Conservation (phyloP, 2,797 vertebrate genomes). For the Danio aesculapii region DNA sequence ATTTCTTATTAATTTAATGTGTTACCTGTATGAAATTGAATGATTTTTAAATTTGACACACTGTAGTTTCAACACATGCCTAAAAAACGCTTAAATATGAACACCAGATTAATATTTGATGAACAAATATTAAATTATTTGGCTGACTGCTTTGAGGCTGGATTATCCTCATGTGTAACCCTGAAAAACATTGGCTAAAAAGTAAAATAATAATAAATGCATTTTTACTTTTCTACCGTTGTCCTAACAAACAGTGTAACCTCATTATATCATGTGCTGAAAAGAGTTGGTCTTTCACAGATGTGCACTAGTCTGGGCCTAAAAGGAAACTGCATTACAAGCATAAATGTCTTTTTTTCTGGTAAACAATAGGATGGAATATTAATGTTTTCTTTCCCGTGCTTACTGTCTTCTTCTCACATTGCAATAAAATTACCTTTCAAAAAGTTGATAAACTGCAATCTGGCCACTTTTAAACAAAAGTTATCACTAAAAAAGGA, state of each 20-base stretch:
- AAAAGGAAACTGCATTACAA: background rate
- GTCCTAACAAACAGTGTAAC: slow-evolving; percentile 32
- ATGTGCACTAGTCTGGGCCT: slow-evolving; percentile 10
- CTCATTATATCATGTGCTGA: slow-evolving; percentile 26
- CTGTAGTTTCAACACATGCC: background rate
- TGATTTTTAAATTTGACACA: background rate
- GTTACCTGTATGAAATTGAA: background rate
- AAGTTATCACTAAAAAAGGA: too few relatives aligned
- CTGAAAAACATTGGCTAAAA: background rate
- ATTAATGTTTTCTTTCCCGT: too few relatives aligned
- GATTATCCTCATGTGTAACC: slow-evolving; percentile 6
- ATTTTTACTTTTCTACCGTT: background rate
- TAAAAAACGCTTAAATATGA: slow-evolving; percentile 4
- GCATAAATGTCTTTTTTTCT: too few relatives aligned
- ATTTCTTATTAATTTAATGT: background rate
- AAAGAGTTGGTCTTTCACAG: slow-evolving; percentile 9
- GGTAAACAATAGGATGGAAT: too few relatives aligned
- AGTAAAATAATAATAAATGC: background rate
- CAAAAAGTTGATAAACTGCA: slow-evolving; percentile 32
- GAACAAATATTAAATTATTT: slow-evolving; percentile 52
- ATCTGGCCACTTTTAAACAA: too few relatives aligned
- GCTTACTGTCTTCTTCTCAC: too few relatives aligned
- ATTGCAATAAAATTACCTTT: slow-evolving; percentile 33
- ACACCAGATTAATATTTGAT: slow-evolving; percentile 12
- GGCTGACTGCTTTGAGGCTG: slow-evolving; percentile 42